Base-by-base conservation (phyloP, 2,797 vertebrate species). In the Clarias platycephalus region DNA sequence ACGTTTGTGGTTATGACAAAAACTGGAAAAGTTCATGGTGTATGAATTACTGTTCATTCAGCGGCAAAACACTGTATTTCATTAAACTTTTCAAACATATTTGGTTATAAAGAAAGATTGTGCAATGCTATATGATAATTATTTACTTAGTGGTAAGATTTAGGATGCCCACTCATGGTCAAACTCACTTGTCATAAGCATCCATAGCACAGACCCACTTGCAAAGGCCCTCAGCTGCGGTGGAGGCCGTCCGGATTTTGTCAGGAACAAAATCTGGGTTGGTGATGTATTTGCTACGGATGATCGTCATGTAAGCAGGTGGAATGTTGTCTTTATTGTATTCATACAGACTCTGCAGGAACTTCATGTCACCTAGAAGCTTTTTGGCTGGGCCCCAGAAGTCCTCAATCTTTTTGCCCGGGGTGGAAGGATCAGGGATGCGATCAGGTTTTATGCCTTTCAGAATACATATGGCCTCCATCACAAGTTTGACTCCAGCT, bases 401-500 rank as follows among this genome's bases (percentile, higher is more conserved):
- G 92, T 98, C 97, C 80, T 97, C 96, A 4, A 96, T 93, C 91
- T 96, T 98, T 90, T 95, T 97, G 22, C 96, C 96, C 0, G 95
- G 93, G 55, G 96, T 96, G 0, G 94, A 93, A 10, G 96, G 96
- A 89, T 98, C 97, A 4, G 95, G 95, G 49, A 97, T 90, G 76
- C 96, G 96, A 86, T 97, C 97, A 0, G 97, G 93, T 89, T 97
- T 97, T 87, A 98, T 94, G 64, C 96, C 96, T 94, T 97, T 98
- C 83, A 98, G 93, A 84, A 98, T 98, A 86, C 97, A 98, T 89
- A 98, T 96, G 4, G 97, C 94, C 90, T 98, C 97, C 97, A 98
- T 97, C 53, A 97, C 97, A 78, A 98, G 91, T 88, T 97, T 98
- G 80, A 98, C 95, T 5, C 96, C 97, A 64, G 94, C 84, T 0